Conservation (phyloP, 2,888 invertebrate genomes). For the Geophilus truncorum region DNA sequence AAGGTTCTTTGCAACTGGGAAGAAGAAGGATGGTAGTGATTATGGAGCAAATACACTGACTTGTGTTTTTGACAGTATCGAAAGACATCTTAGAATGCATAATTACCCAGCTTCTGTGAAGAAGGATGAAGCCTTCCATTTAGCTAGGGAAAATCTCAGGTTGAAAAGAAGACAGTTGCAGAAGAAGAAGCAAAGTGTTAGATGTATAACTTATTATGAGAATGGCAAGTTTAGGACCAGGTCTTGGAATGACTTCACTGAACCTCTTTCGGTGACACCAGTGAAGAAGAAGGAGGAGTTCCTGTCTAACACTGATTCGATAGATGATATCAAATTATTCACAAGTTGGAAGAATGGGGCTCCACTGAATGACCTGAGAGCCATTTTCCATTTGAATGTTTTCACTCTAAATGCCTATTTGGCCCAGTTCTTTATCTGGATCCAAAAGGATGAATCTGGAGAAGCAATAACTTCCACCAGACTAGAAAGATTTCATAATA, state of each 20-base stretch:
- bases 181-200: neutral
- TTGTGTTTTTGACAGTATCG: slow-evolving; percentile 28
- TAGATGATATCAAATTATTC: neutral
- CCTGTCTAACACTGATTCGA: neutral
- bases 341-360: neutral
- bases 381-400: no score
- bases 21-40: slow-evolving; percentile 28
- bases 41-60: slow-evolving; percentile 28
- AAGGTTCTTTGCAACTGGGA: neutral
- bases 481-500: no score
- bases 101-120: slow-evolving; percentile 5
- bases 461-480: neutral
- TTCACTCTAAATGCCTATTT: no score
- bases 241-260: neutral
- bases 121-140: slow-evolving; percentile 21
- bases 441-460: neutral
- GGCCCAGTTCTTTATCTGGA: no score
- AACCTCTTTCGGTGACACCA: neutral
- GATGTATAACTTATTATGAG: no score
- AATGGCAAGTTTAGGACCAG: no score
- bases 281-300: neutral
- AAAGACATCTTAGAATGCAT: neutral
- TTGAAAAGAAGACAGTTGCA: neutral
- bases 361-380: neutral
- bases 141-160: neutral